phyloP scores from a whole-genome alignment of 64 coral and sea anemone species.

The Actinia tenebrosa region DNA sequence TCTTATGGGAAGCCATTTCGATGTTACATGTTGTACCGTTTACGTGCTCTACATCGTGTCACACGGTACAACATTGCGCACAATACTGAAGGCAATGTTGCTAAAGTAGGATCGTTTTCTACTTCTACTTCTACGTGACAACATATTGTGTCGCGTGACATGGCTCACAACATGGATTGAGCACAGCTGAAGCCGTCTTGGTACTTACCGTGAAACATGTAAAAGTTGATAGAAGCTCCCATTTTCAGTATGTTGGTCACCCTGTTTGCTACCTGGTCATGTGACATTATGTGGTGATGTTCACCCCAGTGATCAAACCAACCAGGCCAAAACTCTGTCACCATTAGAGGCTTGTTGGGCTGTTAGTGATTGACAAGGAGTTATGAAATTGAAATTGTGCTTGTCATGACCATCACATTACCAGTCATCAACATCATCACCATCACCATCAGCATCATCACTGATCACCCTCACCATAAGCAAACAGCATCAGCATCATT shows the following conservation, averaged over 20 bases:
- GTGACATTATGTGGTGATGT: constrained; percentile 63
- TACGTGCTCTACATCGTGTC: not conserved
- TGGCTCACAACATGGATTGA: too few species aligned
- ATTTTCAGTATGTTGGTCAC: constrained; percentile 53
- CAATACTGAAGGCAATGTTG: too few species aligned
- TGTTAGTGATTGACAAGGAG: not conserved
- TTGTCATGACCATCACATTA: too few species aligned
- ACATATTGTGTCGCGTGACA: too few species aligned
- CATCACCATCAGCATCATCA: constrained; percentile 80
- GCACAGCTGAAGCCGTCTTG: too few species aligned
- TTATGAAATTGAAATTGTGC: constrained; percentile 27
- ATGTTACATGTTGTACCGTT: not conserved
- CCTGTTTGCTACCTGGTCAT: constrained; percentile 24
- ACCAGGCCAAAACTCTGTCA: constrained; percentile 90
- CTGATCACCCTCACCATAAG: not conserved
- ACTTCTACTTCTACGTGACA: too few species aligned
- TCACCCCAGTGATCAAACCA: constrained; percentile 96
- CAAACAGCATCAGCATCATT: too few species aligned
- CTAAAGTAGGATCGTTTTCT: too few species aligned
- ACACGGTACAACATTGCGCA: too few species aligned
- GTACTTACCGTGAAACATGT: constrained; percentile 92
- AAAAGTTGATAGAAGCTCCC: constrained; percentile 94
- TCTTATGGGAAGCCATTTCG: not conserved
- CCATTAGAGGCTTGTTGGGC: constrained; percentile 87
- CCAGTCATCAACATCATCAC: constrained; percentile 56